A percentile compares a stretch with the other conserved stretches of the same genome.
Conservation (phyloP, 2,888 invertebrate genomes). For the Pristionchus japonicus region DNA sequence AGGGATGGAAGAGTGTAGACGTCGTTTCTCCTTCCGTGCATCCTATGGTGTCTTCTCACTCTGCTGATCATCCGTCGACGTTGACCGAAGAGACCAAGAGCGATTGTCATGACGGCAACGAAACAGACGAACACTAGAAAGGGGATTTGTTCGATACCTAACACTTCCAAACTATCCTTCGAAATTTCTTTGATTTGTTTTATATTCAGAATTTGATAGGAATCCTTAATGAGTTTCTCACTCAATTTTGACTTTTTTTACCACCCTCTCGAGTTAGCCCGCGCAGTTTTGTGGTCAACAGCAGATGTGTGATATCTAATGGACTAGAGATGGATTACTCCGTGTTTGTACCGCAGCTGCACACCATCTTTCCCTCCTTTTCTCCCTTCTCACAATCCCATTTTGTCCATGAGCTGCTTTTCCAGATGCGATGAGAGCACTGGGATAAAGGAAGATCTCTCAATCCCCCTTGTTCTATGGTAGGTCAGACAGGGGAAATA, state of each 20-base stretch:
- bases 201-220: too few relatives aligned
- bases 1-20: constrained; percentile 1
- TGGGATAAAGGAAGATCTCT: background rate
- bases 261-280: too few relatives aligned
- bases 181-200: too few relatives aligned
- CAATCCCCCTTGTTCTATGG: background rate
- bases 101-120: background rate
- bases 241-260: too few relatives aligned
- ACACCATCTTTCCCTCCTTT: constrained; percentile 26
- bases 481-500: background rate
- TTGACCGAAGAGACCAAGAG: constrained; percentile 22
- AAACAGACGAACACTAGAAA: background rate
- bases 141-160: too few relatives aligned
- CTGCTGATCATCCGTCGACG: constrained; percentile 27
- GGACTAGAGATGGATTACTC: constrained; percentile 30
- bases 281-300: too few relatives aligned
- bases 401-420: constrained; percentile 12
- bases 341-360: constrained; percentile 11
- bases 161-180: too few relatives aligned
- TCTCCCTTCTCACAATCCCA: background rate
- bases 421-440: background rate
- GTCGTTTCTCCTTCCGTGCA: background rate
- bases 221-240: too few relatives aligned
- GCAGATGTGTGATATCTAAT: constrained; percentile 20
- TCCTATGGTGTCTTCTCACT: background rate